Evolutionary conservation across 2,888 invertebrate genomes (phyloP), one percentile per base, ranked within the genome.

Genomic region (Ormyrus rosae): DNA sequence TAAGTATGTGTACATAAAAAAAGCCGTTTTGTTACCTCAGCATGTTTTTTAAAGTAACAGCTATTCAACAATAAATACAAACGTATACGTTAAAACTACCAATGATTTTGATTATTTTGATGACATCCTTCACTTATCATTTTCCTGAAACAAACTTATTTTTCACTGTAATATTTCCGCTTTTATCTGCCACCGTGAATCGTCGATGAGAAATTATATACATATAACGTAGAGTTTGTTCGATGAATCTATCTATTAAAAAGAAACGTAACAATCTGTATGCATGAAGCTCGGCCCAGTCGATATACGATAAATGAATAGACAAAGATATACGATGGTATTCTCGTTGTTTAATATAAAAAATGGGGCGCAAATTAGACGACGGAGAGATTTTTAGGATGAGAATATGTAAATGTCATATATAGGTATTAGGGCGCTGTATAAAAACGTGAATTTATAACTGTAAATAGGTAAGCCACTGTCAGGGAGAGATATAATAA

Each of bases 381-480:
- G 51, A 70, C 53, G 19, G 65, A 48, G 55, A 61, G n/a, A 34
- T 46, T 67, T 64, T 48, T 45, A 55, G 51, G 13, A 56, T 19
- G 63, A 63, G 48, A 80, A 63, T 61, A 68, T 72, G 71, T 80
- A 80, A 80, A 75, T 80, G 70, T 74, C 69, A 53, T 19, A 61
- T 87, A 88, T 87, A 83, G 87, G 86, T 86, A 86, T 64, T 69
- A 79, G 19, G 86, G 84, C 84, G 86, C 86, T 90, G 89, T 90
- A 90, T 87, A 87, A 90, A 88, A 50, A 89, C 81, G 83, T 85
- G 86, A 83, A 75, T 88, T 89, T 88, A 85, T 89, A 88, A 88
- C 84, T 90, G 90, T 90, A 89, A 84, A 90, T 89, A 90, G 77
- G 64, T 64, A 68, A 85, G 80, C 83, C 83, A 82, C 84, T 46